Evolutionary conservation across 2,113 vertebrate genomes (phyloP).

Genomic region (Dipodomys stephensi): DNA sequence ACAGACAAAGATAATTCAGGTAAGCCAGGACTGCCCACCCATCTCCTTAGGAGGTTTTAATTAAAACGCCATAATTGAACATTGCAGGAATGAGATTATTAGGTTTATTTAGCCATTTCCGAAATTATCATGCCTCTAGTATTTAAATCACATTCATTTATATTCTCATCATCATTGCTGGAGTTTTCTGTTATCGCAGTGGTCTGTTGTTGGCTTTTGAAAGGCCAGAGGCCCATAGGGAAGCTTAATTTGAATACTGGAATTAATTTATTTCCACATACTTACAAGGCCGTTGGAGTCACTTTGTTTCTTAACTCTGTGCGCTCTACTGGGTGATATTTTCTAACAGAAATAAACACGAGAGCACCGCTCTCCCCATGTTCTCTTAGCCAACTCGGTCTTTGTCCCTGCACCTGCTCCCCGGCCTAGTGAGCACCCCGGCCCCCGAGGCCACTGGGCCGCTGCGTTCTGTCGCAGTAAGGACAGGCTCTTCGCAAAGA

Average conservation of each 20-base stretch:
- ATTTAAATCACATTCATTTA: conserved; percentile 84
- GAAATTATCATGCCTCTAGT: conserved; percentile 83
- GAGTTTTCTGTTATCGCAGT: conserved; percentile 71
- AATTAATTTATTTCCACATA: conserved; percentile 75
- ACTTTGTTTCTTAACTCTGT: not conserved
- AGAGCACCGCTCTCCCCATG: fast-evolving
- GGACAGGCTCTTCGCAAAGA: not conserved
- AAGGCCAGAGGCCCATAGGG: conserved; percentile 81
- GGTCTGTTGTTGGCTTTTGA: conserved; percentile 78
- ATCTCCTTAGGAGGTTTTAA: conserved; percentile 80
- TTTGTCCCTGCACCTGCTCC: not conserved
- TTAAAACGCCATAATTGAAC: conserved; percentile 83
- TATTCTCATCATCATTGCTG: conserved; percentile 75
- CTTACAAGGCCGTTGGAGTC: conserved; percentile 52
- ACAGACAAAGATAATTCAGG: conserved; percentile 78
- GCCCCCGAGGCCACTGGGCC: too few species aligned
- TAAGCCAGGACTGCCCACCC: conserved; percentile 79
- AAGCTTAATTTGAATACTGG: conserved; percentile 78
- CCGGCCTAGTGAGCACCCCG: not conserved
- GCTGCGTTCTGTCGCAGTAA: not conserved
- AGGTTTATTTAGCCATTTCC: conserved; percentile 84
- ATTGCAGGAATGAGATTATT: conserved; percentile 85
- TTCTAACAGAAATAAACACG: not conserved
- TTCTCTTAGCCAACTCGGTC: fast-evolving
- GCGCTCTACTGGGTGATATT: not conserved